phyloP scores from a whole-genome alignment of 2,113 vertebrate genomes.

The Siniperca chuatsi region DNA sequence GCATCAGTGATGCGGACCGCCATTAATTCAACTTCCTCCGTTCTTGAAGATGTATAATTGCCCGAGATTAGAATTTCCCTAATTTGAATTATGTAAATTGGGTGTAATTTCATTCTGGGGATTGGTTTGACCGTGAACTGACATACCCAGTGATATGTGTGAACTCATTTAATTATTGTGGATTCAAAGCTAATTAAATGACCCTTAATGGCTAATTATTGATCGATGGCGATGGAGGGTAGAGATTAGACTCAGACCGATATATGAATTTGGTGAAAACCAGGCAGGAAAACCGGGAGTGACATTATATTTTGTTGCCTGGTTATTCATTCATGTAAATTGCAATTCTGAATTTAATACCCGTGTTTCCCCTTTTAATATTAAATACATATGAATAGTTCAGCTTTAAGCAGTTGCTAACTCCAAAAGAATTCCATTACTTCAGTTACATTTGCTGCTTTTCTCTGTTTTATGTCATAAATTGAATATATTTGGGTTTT shows the following conservation, averaged over 20 bases:
- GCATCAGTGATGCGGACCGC: neutral
- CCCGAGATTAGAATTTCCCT: constrained; percentile 36
- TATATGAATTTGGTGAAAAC: constrained; percentile 5
- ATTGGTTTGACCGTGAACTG: constrained; percentile 26
- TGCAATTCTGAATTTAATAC: neutral
- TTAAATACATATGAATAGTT: neutral
- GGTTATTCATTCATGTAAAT: neutral
- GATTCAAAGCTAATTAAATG: constrained; percentile 61
- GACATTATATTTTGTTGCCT: neutral
- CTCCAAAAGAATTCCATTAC: neutral
- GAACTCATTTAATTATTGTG: constrained; percentile 43
- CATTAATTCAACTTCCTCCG: constrained; percentile 31
- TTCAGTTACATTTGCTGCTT: neutral
- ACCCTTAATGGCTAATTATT: constrained; percentile 16
- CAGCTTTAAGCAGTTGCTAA: neutral
- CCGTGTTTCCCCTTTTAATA: neutral
- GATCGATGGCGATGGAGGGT: neutral
- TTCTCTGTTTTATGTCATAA: neutral
- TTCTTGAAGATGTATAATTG: constrained; percentile 30
- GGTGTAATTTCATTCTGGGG: constrained; percentile 41
- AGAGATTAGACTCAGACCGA: constrained; percentile 7
- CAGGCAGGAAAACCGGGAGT: neutral
- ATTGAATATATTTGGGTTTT: no score
- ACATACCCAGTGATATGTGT: neutral
- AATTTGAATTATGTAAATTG: constrained; percentile 62